Base-by-base conservation (phyloP, 92 coral and sea anemone species). In the Montipora capitata region DNA sequence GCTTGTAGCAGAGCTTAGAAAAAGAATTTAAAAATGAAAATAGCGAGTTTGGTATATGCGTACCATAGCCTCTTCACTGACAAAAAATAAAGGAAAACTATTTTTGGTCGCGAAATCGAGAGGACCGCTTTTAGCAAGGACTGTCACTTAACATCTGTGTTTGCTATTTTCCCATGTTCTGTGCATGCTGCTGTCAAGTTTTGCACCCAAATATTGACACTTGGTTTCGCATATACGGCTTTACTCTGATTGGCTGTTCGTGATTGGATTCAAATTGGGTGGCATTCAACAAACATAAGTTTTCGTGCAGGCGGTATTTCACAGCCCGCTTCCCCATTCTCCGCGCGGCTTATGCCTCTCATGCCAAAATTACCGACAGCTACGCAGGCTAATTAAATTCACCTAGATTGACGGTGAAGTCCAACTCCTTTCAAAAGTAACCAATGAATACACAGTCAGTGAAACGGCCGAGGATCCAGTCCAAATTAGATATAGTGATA, bases 91-190 rank as follows among this genome's bases (percentile, higher is more conserved):
- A 44, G 39, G 77, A 72, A 72, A 72, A 44, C 49, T 44, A 44
- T 72, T 72, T 72, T 72, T 72, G 58, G 58, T 42, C 58, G 27
- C 35, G 77, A 42, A 72, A 59, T 72, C 58, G 77, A 72, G 77
- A 10, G 58, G 59, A 72, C 20, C 77, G 77, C 77, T 43, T 72
- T 72, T 72, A 72, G 77, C 58, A 58, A 58, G 6, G 77, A 18
- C 20, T 18, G 20, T 0, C 20, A 18, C 20, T 18, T 18, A 20
- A 20, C 27, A 20, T 20, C 27, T 0, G 27, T 20, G 27, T 20
- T 20, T 20, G 27, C 27, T 20, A 20, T 20, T 20, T 20, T 20
- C 27, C 27, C 27, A 20, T 20, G 0, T 20, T 20, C 27, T 0
- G 27, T 20, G 27, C 27, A 20, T 20, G 27, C 27, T 20, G 27